Percentiles rank a stretch among this genome's conserved stretches.
These are phyloP conservation scores for Monochamus alternatus DNA, from an alignment of 2,888 invertebrate species.

Conservation along the genomic window DNA sequence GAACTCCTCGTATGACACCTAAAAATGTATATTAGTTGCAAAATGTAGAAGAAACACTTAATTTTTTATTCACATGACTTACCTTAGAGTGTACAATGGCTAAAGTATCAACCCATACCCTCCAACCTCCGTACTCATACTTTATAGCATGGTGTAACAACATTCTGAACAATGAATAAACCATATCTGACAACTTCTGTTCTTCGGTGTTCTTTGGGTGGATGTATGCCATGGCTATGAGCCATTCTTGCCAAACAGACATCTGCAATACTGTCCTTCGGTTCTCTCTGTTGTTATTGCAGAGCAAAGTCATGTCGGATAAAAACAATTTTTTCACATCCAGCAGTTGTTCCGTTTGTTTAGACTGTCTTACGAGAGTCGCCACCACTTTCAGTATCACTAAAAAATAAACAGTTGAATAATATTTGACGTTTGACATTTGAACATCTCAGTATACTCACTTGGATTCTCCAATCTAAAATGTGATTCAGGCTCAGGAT, in stretches of 20 bases:
- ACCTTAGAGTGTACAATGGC: constrained; percentile 99
- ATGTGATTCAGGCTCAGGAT: constrained; percentile 96
- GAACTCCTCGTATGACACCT: constrained; percentile 99
- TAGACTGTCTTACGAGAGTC: constrained; percentile 95
- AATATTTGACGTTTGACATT: not conserved
- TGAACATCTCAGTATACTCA: constrained; percentile 71
- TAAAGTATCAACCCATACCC: constrained; percentile 99
- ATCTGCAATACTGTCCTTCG: constrained; percentile 97
- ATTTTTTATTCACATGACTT: too few species aligned
- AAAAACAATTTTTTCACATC: constrained; percentile 97
- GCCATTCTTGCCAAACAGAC: constrained; percentile 99
- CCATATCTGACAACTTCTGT: constrained; percentile 98
- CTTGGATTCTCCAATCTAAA: constrained; percentile 97
- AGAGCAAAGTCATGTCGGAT: constrained; percentile 97
- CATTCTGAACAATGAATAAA: constrained; percentile 97
- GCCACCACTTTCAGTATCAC: constrained; percentile 99
- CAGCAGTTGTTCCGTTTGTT: constrained; percentile 90
- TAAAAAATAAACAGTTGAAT: constrained; percentile 69
- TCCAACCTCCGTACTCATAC: constrained; percentile 99
- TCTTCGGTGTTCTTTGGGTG: constrained; percentile 96
- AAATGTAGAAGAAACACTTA: too few species aligned
- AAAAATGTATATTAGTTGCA: constrained; percentile 46
- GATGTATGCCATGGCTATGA: constrained; percentile 98
- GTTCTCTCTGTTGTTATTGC: constrained; percentile 98
- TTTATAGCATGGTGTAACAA: constrained; percentile 98